A percentile compares a stretch with the other conserved stretches of the same genome.
Evolutionary conservation across 2,113 vertebrate species (phyloP).

Genomic region (Calidris pugnax): DNA sequence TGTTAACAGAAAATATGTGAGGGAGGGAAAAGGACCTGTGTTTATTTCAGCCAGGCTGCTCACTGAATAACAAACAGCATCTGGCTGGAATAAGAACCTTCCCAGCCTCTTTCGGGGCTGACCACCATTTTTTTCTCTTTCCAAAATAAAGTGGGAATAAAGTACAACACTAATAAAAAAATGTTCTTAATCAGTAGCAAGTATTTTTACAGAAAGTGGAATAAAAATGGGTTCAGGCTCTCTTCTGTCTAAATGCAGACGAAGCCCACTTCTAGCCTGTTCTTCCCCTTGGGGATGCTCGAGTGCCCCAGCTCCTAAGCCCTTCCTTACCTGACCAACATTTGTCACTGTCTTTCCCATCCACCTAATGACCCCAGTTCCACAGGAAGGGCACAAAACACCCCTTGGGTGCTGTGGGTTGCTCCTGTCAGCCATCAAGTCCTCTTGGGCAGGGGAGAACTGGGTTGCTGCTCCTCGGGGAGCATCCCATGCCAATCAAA

Average conservation of each 20-base stretch:
- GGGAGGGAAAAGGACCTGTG: background rate
- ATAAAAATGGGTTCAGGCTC: background rate
- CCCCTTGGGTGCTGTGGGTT: rapidly evolving
- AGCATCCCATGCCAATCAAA: rapidly evolving
- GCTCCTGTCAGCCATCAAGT: rapidly evolving
- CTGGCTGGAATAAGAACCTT: background rate
- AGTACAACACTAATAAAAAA: background rate
- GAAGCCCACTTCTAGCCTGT: background rate
- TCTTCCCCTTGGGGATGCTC: background rate
- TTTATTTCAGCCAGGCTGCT: background rate
- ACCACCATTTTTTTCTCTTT: background rate
- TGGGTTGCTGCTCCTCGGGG: background rate
- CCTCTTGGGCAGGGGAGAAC: background rate
- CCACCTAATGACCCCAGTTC: background rate
- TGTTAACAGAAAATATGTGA: background rate
- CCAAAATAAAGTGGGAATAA: background rate
- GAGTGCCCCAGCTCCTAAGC: background rate
- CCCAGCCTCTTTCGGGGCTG: background rate
- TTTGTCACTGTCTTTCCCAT: background rate
- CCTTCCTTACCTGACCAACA: background rate
- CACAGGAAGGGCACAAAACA: background rate
- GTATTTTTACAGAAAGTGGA: background rate
- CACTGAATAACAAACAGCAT: background rate
- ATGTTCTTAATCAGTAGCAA: background rate
- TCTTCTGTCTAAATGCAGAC: background rate